These are phyloP conservation scores for Masnerella sp. DNA, from an alignment of 2,888 invertebrate genomes.

Conservation along the genomic window DNA sequence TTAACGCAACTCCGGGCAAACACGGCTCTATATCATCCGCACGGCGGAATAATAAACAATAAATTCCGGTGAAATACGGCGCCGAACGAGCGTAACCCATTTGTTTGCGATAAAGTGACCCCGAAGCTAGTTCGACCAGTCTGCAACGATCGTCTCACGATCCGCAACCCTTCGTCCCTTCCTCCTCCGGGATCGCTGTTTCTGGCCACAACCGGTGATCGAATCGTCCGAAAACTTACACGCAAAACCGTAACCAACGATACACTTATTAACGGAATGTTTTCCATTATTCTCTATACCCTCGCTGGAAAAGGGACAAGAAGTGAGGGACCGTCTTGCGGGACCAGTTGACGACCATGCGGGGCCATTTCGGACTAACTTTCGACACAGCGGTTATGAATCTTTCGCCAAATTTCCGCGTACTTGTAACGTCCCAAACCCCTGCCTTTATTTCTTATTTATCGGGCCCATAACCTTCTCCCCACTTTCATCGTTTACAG, in stretches of 20 bases:
- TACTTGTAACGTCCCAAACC: conserved; percentile 15
- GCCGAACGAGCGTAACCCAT: conserved; percentile 76
- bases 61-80: conserved; percentile 76
- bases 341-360: conserved; percentile 26
- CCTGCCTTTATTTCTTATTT: conserved; percentile 9
- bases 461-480: too few species aligned
- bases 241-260: conserved; percentile 57
- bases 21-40: conserved; percentile 74
- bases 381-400: conserved; percentile 43
- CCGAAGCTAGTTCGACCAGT: conserved; percentile 75
- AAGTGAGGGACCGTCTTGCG: conserved; percentile 30
- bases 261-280: conserved; percentile 58
- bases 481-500: too few species aligned
- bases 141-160: conserved; percentile 62
- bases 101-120: conserved; percentile 77
- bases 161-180: conserved; percentile 49
- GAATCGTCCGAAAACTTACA: conserved; percentile 55
- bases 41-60: conserved; percentile 76
- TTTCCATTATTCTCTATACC: conserved; percentile 50
- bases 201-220: conserved; percentile 58
- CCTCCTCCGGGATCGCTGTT: conserved; percentile 41
- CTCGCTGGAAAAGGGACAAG: conserved; percentile 40
- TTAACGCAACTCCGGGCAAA: conserved; percentile 75
- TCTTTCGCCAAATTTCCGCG: conserved; percentile 40
- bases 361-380: conserved; percentile 20